Base-by-base conservation (phyloP, 2,888 invertebrate genomes). In the Cerceris rybyensis region DNA sequence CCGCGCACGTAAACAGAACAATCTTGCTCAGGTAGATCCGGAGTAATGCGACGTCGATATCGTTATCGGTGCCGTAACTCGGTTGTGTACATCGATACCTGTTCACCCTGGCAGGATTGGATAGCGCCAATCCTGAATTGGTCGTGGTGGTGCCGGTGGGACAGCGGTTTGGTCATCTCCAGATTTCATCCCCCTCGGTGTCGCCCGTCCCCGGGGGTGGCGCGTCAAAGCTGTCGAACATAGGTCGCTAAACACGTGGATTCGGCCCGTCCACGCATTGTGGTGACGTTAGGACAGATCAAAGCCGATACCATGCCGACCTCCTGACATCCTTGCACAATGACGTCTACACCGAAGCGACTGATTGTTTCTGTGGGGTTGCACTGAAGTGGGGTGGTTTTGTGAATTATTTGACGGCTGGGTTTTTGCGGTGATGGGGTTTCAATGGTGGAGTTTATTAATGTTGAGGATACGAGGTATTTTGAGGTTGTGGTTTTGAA, bases 211-310 rank as follows among this genome's bases (percentile, higher is more conserved):
- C 78, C 59, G 63, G 72, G 73, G 78, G 78, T 81, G 28, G 28
- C 28, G 79, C 83, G 85, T 85, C 85, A 85, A 85, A 85, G 83
- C 85, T 79, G 83, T 85, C 83, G 83, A 75, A 81, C 85, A 83
- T 85, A 80, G 83, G 78, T 85, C 74, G 78, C 55, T 81, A 85
- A 85, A 85, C 85, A 83, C 74, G 83, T 71, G 85, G 77, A 83
- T 78, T 85, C 77, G 75, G 67, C 68, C 50, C 75, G 75, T 82
- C 80, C 70, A 76, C 75, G 82, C 81, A 85, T 85, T 85, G 84
- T 83, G 84, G 81, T 73, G 75, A 79, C 85, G 83, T 75, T 74
- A 68, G 78, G 69, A 76, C 68, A 59, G 78, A 81, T 81, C 78
- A 79, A 79, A 83, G 78, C 83, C 58, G 68, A 75, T 41, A 61